Evolutionary conservation across 2,888 invertebrate species (phyloP).

Genomic region (Agrilus biguttatus): DNA sequence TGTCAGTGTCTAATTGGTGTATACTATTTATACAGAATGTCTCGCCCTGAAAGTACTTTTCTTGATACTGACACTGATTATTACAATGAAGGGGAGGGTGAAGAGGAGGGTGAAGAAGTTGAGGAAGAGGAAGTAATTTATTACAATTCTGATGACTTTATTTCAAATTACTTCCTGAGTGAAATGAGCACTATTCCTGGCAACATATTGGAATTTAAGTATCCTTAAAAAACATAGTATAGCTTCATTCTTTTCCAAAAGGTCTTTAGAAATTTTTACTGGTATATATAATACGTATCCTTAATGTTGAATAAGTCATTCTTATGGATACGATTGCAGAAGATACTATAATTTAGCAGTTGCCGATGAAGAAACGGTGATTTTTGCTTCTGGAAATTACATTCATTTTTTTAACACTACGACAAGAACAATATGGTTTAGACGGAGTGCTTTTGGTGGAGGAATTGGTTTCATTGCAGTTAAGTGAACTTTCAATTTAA

Average conservation of each 20-base stretch:
- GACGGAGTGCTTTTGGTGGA: conserved; percentile 60
- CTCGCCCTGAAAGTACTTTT: no score
- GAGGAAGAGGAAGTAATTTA: conserved; percentile 11
- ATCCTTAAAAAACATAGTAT: conserved; percentile 35
- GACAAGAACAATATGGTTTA: conserved; percentile 51
- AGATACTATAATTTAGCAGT: conserved; percentile 68
- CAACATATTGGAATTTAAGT: conserved; percentile 51
- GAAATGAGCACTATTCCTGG: conserved; percentile 39
- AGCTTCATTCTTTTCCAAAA: background rate
- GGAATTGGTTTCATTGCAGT: conserved; percentile 72
- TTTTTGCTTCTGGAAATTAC: conserved; percentile 71
- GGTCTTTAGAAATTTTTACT: conserved; percentile 1
- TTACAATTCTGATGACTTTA: conserved; percentile 35
- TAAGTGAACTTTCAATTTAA: background rate
- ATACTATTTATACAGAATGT: no score
- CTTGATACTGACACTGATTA: no score
- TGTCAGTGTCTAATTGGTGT: no score
- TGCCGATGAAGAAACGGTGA: conserved; percentile 55
- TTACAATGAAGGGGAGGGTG: conserved; percentile 6
- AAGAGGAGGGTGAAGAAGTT: conserved; percentile 8
- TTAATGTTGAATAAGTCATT: conserved; percentile 41
- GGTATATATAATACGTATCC: conserved; percentile 1
- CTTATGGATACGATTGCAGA: conserved; percentile 75
- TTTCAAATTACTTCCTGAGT: conserved; percentile 40
- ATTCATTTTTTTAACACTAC: conserved; percentile 60